phyloP scores from a whole-genome alignment of 2,797 vertebrate genomes.

The Psittacula echo region DNA sequence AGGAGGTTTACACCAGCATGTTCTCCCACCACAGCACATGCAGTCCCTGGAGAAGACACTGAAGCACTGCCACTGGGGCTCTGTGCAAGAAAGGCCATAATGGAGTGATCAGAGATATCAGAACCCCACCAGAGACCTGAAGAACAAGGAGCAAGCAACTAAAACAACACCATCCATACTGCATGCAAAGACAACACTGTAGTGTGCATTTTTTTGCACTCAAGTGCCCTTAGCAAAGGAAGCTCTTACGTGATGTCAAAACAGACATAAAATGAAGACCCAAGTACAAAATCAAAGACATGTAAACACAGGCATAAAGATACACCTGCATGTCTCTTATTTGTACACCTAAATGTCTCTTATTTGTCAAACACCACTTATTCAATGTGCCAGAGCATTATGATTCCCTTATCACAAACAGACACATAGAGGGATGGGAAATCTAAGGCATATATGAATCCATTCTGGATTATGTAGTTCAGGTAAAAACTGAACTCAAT shows the following conservation, averaged over 20 bases:
- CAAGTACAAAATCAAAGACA: background rate
- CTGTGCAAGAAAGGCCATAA: background rate
- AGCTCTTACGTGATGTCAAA: background rate
- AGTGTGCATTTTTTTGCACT: fast-evolving
- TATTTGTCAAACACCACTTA: background rate
- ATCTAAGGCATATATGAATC: background rate
- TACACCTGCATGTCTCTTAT: background rate
- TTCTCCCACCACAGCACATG: fast-evolving
- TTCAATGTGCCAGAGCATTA: background rate
- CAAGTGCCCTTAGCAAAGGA: background rate
- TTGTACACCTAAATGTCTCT: background rate
- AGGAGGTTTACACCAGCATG: background rate
- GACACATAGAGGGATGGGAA: background rate
- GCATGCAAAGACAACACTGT: background rate
- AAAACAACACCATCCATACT: fast-evolving
- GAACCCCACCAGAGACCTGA: background rate
- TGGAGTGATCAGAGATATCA: background rate
- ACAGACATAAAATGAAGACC: background rate
- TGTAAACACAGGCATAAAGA: background rate
- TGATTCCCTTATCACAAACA: fast-evolving
- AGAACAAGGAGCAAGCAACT: background rate
- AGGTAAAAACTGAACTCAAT: background rate
- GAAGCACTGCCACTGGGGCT: background rate
- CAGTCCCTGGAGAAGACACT: background rate
- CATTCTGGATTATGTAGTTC: background rate